Evolutionary conservation across 2,113 vertebrate species (phyloP).

Genomic region (Ammodytes marinus): DNA sequence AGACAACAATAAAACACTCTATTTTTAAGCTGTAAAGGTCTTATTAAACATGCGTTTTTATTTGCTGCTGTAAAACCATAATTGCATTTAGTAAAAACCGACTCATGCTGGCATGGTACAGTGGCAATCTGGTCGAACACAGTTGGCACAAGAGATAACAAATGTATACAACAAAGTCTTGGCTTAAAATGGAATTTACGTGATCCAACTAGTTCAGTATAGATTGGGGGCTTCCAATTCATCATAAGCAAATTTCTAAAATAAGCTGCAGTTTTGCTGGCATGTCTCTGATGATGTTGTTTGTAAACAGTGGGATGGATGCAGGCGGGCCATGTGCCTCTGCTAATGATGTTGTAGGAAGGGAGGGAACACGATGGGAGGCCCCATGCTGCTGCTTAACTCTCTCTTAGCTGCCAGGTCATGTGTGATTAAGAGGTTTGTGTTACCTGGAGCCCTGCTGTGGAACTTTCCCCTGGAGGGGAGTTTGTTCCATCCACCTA

Average conservation of each 20-base stretch:
- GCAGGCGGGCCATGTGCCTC: constrained; percentile 75
- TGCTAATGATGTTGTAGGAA: constrained; percentile 80
- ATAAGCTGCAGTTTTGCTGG: constrained; percentile 91
- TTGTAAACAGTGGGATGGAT: constrained; percentile 89
- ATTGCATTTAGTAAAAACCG: constrained; percentile 17
- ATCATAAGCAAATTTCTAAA: constrained; percentile 90
- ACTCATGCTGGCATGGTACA: neutral
- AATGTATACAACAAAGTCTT: constrained; percentile 41
- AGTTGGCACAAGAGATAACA: constrained; percentile 36
- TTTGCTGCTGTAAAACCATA: constrained; percentile 17
- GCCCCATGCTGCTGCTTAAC: constrained; percentile 85
- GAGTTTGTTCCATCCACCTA: constrained; percentile 85
- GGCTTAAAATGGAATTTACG: constrained; percentile 25
- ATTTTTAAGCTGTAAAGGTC: constrained; percentile 7
- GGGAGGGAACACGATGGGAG: constrained; percentile 76
- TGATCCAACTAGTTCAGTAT: constrained; percentile 61
- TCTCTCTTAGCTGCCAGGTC: constrained; percentile 86
- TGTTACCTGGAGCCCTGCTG: constrained; percentile 90
- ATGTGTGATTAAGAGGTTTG: constrained; percentile 90
- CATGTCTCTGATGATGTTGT: constrained; percentile 90
- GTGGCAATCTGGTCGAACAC: constrained; percentile 9
- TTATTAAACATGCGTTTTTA: constrained; percentile 6
- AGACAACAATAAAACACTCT: constrained; percentile 8
- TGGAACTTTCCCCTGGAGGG: constrained; percentile 85
- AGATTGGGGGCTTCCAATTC: constrained; percentile 83